These are phyloP conservation scores for Parazoanthus darwini DNA, from an alignment of 92 coral and sea anemone species.

Conservation along the genomic window DNA sequence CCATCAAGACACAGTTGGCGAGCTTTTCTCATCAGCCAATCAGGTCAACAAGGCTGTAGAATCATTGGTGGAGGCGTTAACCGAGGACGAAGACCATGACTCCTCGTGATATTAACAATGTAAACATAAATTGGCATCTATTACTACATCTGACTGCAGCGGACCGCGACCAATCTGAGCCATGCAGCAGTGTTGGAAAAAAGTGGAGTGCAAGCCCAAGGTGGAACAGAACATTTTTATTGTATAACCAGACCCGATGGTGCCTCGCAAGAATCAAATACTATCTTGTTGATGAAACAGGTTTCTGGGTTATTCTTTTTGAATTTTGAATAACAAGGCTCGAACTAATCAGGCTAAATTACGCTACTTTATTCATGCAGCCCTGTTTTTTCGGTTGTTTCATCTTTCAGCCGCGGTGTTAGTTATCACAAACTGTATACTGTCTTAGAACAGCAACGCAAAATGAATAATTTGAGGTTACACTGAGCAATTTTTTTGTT, in stretches of 20 bases:
- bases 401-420: no score
- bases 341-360: no score
- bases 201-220: not conserved
- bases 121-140: not conserved
- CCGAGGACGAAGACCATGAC: constrained; percentile 41
- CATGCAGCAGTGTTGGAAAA: not conserved
- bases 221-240: not conserved
- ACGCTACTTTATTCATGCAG: no score
- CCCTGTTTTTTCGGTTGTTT: no score
- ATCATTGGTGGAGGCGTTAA: constrained; percentile 79
- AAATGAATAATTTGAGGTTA: no score
- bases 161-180: not conserved
- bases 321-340: no score
- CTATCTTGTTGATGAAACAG: not conserved
- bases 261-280: no score
- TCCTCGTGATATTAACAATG: constrained; percentile 10
- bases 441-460: no score
- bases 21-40: constrained; percentile 81
- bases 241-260: no score
- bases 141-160: not conserved
- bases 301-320: no score
- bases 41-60: constrained; percentile 90
- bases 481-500: no score
- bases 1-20: constrained; percentile 73
- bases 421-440: no score